These are phyloP conservation scores for Pogonocichla stellata DNA, from an alignment of 2,113 vertebrate genomes.

Conservation along the genomic window DNA sequence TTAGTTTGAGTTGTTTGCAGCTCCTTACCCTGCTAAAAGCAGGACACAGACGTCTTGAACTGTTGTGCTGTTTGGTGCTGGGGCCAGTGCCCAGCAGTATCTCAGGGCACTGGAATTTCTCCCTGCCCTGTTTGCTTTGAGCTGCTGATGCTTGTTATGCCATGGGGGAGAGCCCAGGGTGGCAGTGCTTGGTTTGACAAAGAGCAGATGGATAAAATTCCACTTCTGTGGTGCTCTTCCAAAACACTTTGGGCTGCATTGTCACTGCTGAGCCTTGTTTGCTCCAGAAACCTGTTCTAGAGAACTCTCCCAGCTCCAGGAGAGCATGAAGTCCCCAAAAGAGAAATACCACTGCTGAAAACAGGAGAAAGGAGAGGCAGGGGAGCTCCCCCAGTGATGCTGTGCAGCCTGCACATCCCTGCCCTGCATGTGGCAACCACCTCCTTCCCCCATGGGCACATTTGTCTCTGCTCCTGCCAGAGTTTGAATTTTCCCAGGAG, in stretches of 20 bases:
- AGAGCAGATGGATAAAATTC: background rate
- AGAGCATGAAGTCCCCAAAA: background rate
- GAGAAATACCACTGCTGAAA: background rate
- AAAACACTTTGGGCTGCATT: background rate
- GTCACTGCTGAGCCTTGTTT: background rate
- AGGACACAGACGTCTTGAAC: background rate
- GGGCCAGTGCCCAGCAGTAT: background rate
- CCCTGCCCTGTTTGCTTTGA: background rate
- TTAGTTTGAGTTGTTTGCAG: background rate
- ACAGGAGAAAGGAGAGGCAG: background rate
- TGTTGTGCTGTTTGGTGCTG: background rate
- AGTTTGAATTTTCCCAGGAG: background rate
- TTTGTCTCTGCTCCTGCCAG: background rate
- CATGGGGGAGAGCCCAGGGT: background rate
- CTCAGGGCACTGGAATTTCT: slow-evolving; percentile 10
- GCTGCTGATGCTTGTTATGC: background rate
- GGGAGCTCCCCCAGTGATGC: background rate
- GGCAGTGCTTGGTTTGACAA: background rate
- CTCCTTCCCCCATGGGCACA: background rate
- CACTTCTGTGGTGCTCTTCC: background rate
- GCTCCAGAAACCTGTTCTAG: background rate
- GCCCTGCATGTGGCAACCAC: background rate
- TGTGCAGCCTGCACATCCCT: background rate
- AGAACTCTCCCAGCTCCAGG: background rate
- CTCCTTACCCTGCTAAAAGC: background rate